Base-by-base conservation (phyloP, 2,113 vertebrate genomes). In the Emberiza fucata region DNA sequence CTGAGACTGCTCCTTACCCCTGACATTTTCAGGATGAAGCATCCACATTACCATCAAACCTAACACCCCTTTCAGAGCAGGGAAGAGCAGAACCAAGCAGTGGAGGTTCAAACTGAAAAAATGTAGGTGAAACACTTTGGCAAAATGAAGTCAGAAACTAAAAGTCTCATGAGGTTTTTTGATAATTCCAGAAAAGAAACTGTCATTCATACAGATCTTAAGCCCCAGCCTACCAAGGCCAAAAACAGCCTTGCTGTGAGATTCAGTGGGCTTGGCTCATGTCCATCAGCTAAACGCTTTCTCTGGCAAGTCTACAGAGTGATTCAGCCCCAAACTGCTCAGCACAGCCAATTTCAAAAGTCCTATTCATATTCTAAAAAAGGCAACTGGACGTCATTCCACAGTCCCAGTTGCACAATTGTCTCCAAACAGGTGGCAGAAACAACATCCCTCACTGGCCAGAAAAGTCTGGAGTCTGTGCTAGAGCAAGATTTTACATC, bases 331-430 rank as follows among this genome's bases (percentile, higher is more conserved):
- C 80, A 90, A 94, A 96, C 17, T 80, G 68, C 60, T 91, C 84
- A 68, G 90, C 60, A 82, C 42, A 96, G 87, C 63, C 92, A 93
- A 96, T 94, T 86, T 96, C 90, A 92, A 94, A 95, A 92, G 90
- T 89, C 51, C 88, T 95, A 94, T 96, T 96, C 92, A 90, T 95
- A 92, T 75, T 88, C 95, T 95, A 95, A 90, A 96, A 94, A 90
- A 86, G 85, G 93, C 82, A 94, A 95, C 72, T 94, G 88, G 86
- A 96, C 86, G 86, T 95, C 85, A 95, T 90, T 90, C 44, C 60
- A 53, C 42, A 51, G 68, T 90, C 70, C 82, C 79, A 94, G 82
- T 96, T 96, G 94, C 88, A 83, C 92, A 96, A 92, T 94, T 96
- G 93, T 96, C 81, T 88, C 81, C 86, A 90, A 91, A 97, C 88